These are phyloP conservation scores for Archivesica marissinica DNA, from an alignment of 1,140 invertebrate species.

Conservation along the genomic window DNA sequence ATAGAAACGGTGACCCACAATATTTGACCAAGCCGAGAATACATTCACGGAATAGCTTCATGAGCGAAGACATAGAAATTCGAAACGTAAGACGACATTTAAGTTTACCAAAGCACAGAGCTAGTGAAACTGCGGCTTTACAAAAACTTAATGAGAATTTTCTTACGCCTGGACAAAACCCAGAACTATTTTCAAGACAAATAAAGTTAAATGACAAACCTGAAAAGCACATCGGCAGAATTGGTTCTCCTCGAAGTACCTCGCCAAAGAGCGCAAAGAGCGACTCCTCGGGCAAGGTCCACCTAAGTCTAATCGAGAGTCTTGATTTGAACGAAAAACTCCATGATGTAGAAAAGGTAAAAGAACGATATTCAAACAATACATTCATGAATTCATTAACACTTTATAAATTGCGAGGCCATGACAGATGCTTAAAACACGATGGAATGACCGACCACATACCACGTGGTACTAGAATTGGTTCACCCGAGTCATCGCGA, in stretches of 20 bases:
- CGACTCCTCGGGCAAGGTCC: conserved; percentile 53
- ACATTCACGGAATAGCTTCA: conserved; percentile 25
- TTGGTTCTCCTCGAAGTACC: conserved; percentile 15
- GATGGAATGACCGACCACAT: conserved; percentile 23
- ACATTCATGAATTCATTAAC: conserved; percentile 51
- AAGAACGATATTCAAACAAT: conserved; percentile 60
- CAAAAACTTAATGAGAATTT: conserved; percentile 42
- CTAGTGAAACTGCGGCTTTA: conserved; percentile 29
- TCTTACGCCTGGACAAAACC: conserved; percentile 48
- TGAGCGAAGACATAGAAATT: conserved; percentile 36
- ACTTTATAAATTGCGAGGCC: conserved; percentile 50
- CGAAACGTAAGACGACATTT: not conserved
- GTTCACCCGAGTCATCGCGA: not conserved
- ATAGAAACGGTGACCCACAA: not conserved
- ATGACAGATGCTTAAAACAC: conserved; percentile 49
- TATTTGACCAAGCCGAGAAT: not conserved
- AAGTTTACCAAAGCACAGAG: not conserved
- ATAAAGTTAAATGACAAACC: conserved; percentile 12
- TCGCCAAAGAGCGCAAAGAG: conserved; percentile 45
- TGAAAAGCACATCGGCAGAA: not conserved
- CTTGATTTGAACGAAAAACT: conserved; percentile 59
- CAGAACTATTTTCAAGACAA: conserved; percentile 43
- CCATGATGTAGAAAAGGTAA: conserved; percentile 57
- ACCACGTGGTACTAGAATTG: conserved; percentile 26
- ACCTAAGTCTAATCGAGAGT: conserved; percentile 56